Conservation (phyloP, 2,888 invertebrate species). For the Labia minor region DNA sequence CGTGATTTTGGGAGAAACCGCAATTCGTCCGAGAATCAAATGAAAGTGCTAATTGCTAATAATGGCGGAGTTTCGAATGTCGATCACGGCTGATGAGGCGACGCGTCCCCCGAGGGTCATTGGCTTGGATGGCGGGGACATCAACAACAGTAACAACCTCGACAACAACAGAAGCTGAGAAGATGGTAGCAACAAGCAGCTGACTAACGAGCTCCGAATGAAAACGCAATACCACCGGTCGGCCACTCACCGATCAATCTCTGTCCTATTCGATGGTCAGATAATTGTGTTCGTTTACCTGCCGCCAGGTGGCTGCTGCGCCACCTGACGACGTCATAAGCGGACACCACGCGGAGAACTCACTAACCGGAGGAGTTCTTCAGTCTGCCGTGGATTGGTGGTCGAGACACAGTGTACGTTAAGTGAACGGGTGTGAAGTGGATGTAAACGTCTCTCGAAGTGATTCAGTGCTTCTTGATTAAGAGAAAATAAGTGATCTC, state of each 20-base stretch:
- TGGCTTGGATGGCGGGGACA: neutral
- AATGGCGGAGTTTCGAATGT: no score
- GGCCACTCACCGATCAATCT: neutral
- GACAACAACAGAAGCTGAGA: neutral
- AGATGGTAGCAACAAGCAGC: neutral
- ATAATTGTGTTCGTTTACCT: neutral
- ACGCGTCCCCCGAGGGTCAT: neutral
- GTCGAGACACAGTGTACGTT: neutral
- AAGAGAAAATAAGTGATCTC: neutral
- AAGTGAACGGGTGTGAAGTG: neutral
- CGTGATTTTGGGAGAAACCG: no score
- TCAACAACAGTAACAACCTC: neutral
- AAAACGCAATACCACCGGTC: neutral
- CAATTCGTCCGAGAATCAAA: no score
- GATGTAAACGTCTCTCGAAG: neutral
- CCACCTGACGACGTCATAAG: neutral
- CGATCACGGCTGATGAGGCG: neutral
- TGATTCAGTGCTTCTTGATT: neutral
- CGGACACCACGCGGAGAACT: neutral
- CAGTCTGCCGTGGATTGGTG: neutral
- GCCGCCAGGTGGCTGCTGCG: neutral
- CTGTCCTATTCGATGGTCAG: neutral
- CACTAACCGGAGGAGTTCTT: neutral
- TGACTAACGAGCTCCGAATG: neutral
- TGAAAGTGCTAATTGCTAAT: no score